Conservation (phyloP, 2,797 vertebrate genomes). For the Simalia tracyae region DNA sequence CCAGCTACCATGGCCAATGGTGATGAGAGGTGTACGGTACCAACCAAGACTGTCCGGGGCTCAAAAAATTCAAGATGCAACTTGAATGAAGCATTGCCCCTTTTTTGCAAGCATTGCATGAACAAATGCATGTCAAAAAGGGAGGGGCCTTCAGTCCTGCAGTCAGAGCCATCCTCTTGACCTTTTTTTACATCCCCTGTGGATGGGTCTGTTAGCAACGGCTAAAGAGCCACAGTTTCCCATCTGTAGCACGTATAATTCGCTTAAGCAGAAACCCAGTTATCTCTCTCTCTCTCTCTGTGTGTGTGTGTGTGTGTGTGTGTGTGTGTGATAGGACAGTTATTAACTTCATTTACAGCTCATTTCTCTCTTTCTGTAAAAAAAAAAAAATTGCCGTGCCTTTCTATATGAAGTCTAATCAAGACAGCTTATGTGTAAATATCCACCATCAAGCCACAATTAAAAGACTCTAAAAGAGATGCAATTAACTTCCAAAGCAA, state of each 20-base stretch:
- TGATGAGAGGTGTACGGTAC: background rate
- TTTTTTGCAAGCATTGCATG: background rate
- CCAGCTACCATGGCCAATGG: background rate
- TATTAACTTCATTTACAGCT: background rate
- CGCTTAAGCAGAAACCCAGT: background rate
- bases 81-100: background rate
- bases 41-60: background rate
- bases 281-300: background rate
- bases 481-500: background rate
- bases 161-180: background rate
- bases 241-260: background rate
- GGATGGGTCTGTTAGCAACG: background rate
- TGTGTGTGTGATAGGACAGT: background rate
- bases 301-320: too few relatives aligned
- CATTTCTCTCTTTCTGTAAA: background rate
- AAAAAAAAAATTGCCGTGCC: background rate
- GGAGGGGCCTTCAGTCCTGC: background rate
- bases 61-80: background rate
- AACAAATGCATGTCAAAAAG: background rate
- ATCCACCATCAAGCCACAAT: background rate
- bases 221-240: background rate
- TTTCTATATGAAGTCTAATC: background rate
- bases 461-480: background rate
- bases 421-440: background rate
- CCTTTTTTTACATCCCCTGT: background rate